phyloP scores from a whole-genome alignment of 1,140 invertebrate genomes.

The Wasmannia auropunctata region DNA sequence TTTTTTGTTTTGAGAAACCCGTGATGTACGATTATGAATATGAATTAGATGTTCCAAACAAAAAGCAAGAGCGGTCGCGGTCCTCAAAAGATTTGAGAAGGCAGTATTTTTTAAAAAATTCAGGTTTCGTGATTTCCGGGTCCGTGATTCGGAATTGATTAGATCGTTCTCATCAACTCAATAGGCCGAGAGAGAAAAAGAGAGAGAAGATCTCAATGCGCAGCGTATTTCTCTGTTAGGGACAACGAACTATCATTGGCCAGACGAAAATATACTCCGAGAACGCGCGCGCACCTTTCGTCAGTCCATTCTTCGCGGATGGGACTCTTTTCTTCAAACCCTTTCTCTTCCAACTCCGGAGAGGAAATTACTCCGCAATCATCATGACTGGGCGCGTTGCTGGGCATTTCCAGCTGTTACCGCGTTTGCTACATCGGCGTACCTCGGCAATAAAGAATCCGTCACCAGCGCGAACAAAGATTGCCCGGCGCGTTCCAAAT shows the following conservation, averaged over 20 bases:
- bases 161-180: background rate
- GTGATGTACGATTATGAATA: background rate
- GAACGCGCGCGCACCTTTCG: background rate
- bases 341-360: background rate
- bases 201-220: too few relatives aligned
- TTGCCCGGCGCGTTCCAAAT: background rate
- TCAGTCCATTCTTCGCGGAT: background rate
- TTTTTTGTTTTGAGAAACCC: background rate
- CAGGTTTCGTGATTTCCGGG: background rate
- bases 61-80: background rate
- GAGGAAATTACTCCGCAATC: slow-evolving; percentile 26
- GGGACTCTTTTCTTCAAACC: background rate
- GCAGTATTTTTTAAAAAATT: slow-evolving; percentile 7
- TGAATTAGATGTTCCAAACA: background rate
- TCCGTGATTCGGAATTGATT: background rate
- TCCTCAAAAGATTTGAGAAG: background rate
- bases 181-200: too few relatives aligned
- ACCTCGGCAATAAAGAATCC: background rate
- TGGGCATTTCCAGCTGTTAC: slow-evolving; percentile 20
- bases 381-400: slow-evolving; percentile 1
- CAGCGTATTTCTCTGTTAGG: slow-evolving; percentile 19
- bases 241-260: slow-evolving; percentile 27
- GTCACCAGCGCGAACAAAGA: background rate
- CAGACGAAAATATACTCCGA: slow-evolving; percentile 24
- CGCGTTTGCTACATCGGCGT: background rate